phyloP scores from a whole-genome alignment of 2,797 vertebrate species.

The Sciurus vulgaris region DNA sequence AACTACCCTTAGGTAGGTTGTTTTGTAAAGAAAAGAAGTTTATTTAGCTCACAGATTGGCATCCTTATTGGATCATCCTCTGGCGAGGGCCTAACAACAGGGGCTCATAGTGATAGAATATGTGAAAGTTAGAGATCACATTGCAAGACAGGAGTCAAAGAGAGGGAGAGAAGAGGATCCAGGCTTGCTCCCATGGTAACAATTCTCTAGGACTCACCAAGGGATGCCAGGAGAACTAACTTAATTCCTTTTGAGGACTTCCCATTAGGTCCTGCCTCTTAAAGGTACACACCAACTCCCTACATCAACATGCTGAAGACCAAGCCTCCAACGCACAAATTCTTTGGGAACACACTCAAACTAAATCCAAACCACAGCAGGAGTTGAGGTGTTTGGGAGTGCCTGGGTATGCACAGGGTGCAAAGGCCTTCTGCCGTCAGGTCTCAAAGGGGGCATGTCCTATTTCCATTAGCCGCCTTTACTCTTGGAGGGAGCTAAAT shows the following conservation, averaged over 20 bases:
- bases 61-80: too few relatives aligned
- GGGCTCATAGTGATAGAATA: too few relatives aligned
- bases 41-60: not conserved
- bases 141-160: not conserved
- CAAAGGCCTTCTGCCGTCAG: not conserved
- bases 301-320: not conserved
- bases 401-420: rapidly evolving
- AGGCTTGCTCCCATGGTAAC: not conserved
- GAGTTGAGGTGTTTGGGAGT: not conserved
- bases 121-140: not conserved
- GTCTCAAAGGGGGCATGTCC: not conserved
- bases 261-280: not conserved
- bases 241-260: not conserved
- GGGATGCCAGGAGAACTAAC: not conserved
- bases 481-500: not conserved
- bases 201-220: not conserved
- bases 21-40: not conserved
- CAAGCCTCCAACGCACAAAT: not conserved
- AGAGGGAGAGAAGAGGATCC: not conserved
- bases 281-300: not conserved
- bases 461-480: rapidly evolving
- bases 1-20: not conserved
- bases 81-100: not conserved
- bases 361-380: not conserved
- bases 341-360: not conserved